These are phyloP conservation scores for Chlorops oryzae DNA, from an alignment of 1,140 invertebrate genomes.

Conservation along the genomic window DNA sequence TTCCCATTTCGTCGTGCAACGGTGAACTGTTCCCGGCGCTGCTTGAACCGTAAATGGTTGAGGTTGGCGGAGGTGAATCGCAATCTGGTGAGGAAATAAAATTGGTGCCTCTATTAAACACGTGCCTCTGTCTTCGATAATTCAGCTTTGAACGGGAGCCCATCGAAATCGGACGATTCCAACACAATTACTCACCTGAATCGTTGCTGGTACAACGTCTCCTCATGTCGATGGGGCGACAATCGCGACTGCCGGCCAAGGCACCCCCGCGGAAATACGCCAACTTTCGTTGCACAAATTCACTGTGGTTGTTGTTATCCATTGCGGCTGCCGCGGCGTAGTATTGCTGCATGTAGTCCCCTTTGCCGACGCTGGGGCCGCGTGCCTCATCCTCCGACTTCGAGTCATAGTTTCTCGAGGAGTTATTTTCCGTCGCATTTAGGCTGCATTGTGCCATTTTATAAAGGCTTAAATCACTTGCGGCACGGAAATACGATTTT, in stretches of 20 bases:
- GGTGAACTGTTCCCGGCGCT: slow-evolving; percentile 21
- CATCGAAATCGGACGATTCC: too few species aligned
- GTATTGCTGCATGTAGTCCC: slow-evolving; percentile 32
- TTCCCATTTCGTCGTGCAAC: slow-evolving; percentile 27
- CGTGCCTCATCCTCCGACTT: not conserved
- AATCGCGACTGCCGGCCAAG: slow-evolving; percentile 14
- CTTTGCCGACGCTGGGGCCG: slow-evolving; percentile 9
- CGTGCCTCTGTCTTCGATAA: too few species aligned
- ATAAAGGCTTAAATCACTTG: slow-evolving; percentile 30
- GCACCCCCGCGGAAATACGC: slow-evolving; percentile 28
- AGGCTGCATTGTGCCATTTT: slow-evolving; percentile 18
- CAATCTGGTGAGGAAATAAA: slow-evolving; percentile 28
- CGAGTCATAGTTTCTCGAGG: not conserved
- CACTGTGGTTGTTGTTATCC: slow-evolving; percentile 33
- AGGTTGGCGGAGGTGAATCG: slow-evolving; percentile 42
- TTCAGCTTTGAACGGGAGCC: too few species aligned
- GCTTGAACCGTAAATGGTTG: not conserved
- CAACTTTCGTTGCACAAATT: slow-evolving; percentile 38
- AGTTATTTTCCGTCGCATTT: not conserved
- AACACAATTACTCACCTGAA: slow-evolving; percentile 47
- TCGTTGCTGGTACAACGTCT: slow-evolving; percentile 44
- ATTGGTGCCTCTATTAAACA: too few species aligned
- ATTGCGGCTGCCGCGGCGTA: slow-evolving; percentile 28
- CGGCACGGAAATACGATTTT: not conserved
- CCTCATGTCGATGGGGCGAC: slow-evolving; percentile 42